Evolutionary conservation across 2,113 vertebrate genomes (phyloP), one percentile per base, ranked within the genome.

Genomic region (Gracilinanus agilis): DNA sequence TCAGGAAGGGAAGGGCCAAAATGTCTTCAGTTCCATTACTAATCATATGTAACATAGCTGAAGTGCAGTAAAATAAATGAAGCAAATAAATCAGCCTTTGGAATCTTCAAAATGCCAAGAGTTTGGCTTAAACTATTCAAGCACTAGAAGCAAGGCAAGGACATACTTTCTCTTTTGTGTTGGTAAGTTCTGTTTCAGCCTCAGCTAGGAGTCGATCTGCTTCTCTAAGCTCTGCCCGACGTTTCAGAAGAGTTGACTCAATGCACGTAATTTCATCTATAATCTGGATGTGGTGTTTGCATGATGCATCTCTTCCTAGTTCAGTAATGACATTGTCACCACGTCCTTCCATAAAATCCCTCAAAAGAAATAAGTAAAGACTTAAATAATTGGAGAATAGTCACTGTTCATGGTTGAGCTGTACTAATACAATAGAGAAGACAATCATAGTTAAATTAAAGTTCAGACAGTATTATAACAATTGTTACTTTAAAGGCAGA

Each of bases 211-310:
- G 98, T 34, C 98, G 96, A 93, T 99, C 99, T 0, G 99, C 99
- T 93, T 99, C 98, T 53, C 99, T 97, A 5, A 99, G 99, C 96
- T 99, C 99, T 0, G 98, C 98, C 91, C 98, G 96, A 19, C 99
- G 99, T 88, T 98, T 99, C 94, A 98, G 94, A 1, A 99, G 99
- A 0, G 99, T 99, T 96, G 98, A 98, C 97, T 99, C 99, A 61
- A 99, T 56, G 96, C 99, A 99, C 25, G 98, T 98, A 16, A 99
- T 97, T 98, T 99, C 99, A 92, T 98, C 98, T 75, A 97, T 95
- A 54, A 99, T 96, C 53, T 98, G 97, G 3, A 98, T 98, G 0
- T 98, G 99, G 92, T 97, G 98, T 94, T 97, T 98, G 2, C 98
- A 97, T 58, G 98, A 98, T 55, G 96, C 96, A 91, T 99, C 98